Percentiles rank a stretch among this genome's conserved stretches.
Evolutionary conservation across 2,113 vertebrate genomes (phyloP).

Genomic region (Leptobrachium ailaonicum): DNA sequence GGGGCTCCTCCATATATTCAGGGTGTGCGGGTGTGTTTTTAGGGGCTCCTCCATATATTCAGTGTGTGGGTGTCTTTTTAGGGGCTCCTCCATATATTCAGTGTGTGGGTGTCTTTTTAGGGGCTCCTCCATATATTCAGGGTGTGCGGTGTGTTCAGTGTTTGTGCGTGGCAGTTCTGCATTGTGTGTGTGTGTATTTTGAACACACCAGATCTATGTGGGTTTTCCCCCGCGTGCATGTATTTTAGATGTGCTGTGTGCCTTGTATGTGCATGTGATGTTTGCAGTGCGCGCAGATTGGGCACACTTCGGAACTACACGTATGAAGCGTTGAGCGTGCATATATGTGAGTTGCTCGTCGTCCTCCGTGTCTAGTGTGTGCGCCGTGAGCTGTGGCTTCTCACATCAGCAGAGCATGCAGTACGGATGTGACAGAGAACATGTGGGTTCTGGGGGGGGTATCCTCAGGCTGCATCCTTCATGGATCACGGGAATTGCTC

Average conservation of each 20-base stretch:
- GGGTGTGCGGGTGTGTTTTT: background rate
- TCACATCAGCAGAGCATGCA: constrained; percentile 14
- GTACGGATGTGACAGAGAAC: constrained; percentile 52
- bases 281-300: background rate
- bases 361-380: constrained; percentile 1
- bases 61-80: too few species aligned
- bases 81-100: too few species aligned
- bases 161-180: too few species aligned
- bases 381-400: constrained; percentile 12
- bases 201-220: background rate
- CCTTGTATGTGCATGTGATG: background rate
- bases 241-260: too few species aligned
- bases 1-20: too few species aligned
- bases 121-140: too few species aligned
- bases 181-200: background rate
- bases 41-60: too few species aligned
- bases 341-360: background rate
- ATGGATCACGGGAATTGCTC: constrained; percentile 45
- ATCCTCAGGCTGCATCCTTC: constrained; percentile 37
- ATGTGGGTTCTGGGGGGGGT: constrained; percentile 38
- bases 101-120: too few species aligned
- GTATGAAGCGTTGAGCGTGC: background rate
- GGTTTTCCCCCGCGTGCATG: background rate
- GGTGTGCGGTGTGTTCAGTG: too few species aligned
- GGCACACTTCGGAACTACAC: too few species aligned